phyloP scores from a whole-genome alignment of 1,140 invertebrate species.

The Meloidogyne chitwoodi region DNA sequence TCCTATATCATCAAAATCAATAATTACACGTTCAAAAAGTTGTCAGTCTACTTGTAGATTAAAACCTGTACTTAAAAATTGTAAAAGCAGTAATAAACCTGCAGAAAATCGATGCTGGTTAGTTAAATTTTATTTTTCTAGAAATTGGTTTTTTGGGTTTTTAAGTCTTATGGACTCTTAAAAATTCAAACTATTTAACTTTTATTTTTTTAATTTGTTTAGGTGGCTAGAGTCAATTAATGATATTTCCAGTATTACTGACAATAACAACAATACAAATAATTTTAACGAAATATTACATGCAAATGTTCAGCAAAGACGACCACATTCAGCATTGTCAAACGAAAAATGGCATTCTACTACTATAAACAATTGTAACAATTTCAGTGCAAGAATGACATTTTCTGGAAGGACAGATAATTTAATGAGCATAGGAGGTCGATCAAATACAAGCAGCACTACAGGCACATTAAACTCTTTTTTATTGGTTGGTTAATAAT shows the following conservation, averaged over 20 bases:
- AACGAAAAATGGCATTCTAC: neutral
- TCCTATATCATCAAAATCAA: neutral
- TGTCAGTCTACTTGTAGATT: conserved; percentile 1
- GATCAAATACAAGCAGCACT: neutral
- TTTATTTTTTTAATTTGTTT: too few species aligned
- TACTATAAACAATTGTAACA: neutral
- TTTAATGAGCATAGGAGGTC: neutral
- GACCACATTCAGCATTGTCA: neutral
- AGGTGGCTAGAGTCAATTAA: neutral
- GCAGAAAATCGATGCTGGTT: neutral
- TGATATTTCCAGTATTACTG: neutral
- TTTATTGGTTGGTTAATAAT: neutral
- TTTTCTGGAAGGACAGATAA: neutral
- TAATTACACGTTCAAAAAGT: conserved; percentile 4
- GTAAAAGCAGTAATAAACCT: neutral
- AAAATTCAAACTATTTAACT: too few species aligned
- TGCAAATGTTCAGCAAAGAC: neutral
- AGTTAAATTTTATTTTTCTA: too few species aligned
- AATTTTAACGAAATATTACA: neutral
- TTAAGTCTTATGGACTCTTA: too few species aligned
- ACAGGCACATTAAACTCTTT: neutral
- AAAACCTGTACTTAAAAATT: conserved; percentile 5
- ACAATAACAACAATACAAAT: neutral
- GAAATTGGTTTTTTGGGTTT: too few species aligned
- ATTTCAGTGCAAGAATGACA: neutral